Base-by-base conservation (phyloP, 2,113 vertebrate genomes). In the Damaliscus lunatus region DNA sequence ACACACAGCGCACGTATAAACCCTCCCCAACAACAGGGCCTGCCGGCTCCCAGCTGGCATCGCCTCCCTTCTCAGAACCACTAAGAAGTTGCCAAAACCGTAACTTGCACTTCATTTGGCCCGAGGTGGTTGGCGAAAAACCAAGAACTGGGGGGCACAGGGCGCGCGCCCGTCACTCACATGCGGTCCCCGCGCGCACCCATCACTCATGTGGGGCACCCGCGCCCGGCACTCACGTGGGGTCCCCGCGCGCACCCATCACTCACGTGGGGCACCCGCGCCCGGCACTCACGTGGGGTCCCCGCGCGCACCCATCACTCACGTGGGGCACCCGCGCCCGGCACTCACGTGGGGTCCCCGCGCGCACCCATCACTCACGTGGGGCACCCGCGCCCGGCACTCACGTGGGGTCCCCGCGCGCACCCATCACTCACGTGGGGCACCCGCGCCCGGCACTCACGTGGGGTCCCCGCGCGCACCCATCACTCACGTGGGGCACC, bases 401-500 rank as follows among this genome's bases (percentile, higher is more conserved):
- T n/a, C n/a, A 99, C 99, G 99, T 99, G 19, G 99, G 99, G 97
- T 99, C 99, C 27, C 99, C 99, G 84, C 99, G 98, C 57, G n/a
- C n/a, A n/a, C n/a, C n/a, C n/a, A n/a, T n/a, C n/a, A n/a, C n/a
- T n/a, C n/a, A 99, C 99, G 99, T 99, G 19, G 99, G 99, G 97
- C 99, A 99, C 27, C 99, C 99, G 84, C 99, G 98, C 57, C n/a
- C n/a, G n/a, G n/a, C n/a, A n/a, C n/a, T n/a, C n/a, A 99, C 99
- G 99, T 99, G 19, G 99, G 99, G 97, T 99, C 99, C 27, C 99
- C 99, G 84, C 99, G 98, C 57, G n/a, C n/a, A n/a, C n/a, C n/a
- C n/a, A n/a, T n/a, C n/a, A n/a, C n/a, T n/a, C n/a, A 99, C 99
- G 99, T 99, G 19, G 99, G 99, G 97, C 99, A 99, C 27, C 99